Conservation (phyloP, 2,888 invertebrate species). For the Tachina grossa region DNA sequence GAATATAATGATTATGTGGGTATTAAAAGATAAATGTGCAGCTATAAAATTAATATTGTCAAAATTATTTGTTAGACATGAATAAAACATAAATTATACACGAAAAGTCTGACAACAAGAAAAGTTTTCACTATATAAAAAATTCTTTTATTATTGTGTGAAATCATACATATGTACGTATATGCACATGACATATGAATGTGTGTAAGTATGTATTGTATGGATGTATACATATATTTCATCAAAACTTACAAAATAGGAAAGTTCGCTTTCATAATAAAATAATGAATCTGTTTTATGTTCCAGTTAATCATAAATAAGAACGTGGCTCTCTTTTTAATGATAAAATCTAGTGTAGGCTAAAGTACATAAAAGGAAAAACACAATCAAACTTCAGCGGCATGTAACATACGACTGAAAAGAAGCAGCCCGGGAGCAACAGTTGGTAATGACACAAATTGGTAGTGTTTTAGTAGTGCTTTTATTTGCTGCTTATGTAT, state of each 20-base stretch:
- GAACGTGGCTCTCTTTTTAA: slow-evolving; percentile 46
- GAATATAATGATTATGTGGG: slow-evolving; percentile 63
- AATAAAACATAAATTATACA: slow-evolving; percentile 63
- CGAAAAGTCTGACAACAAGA: slow-evolving; percentile 13
- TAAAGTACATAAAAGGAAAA: neutral
- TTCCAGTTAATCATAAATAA: slow-evolving; percentile 49
- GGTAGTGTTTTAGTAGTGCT: slow-evolving; percentile 40
- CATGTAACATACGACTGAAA: slow-evolving; percentile 15
- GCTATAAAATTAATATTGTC: slow-evolving; percentile 68
- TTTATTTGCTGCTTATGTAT: slow-evolving; percentile 69
- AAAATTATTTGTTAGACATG: slow-evolving; percentile 71
- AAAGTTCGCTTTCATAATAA: slow-evolving; percentile 14
- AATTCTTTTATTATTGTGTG: slow-evolving; percentile 26
- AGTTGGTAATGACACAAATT: slow-evolving; percentile 32
- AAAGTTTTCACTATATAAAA: slow-evolving; percentile 19
- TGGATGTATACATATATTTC: neutral
- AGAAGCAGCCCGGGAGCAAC: slow-evolving; percentile 12
- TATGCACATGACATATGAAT: neutral
- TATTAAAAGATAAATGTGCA: slow-evolving; percentile 68
- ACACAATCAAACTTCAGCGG: slow-evolving; percentile 4
- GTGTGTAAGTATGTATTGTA: neutral
- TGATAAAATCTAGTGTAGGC: slow-evolving; percentile 49
- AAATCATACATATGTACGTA: no score
- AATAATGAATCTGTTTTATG: slow-evolving; percentile 41
- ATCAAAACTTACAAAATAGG: slow-evolving; percentile 23